Evolutionary conservation across 2,888 invertebrate species (phyloP).

Genomic region (Trisateles emortualis): DNA sequence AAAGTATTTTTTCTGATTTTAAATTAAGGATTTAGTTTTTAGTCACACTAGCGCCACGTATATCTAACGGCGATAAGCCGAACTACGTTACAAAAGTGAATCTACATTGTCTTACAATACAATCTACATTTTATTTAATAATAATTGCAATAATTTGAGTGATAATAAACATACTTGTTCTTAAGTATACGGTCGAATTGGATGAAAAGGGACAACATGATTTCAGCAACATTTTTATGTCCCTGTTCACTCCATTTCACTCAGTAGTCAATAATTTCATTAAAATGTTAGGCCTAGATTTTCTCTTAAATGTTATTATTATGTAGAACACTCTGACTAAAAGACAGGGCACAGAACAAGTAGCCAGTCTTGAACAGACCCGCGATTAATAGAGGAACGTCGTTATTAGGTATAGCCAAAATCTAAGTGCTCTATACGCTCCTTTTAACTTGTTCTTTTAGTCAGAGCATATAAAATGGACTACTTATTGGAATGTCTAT

Average conservation of each 20-base stretch:
- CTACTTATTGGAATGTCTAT: slow-evolving; percentile 19
- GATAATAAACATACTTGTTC: background rate
- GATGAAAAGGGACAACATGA: too few relatives aligned
- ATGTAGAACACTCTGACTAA: too few relatives aligned
- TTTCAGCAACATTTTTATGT: too few relatives aligned
- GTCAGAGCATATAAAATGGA: background rate
- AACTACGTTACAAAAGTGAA: slow-evolving; percentile 18
- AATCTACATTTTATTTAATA: slow-evolving; percentile 31
- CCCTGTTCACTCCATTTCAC: too few relatives aligned
- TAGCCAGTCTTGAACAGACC: too few relatives aligned
- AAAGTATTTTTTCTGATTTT: too few relatives aligned
- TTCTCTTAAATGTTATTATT: too few relatives aligned
- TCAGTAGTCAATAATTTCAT: background rate
- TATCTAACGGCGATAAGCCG: background rate
- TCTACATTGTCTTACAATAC: slow-evolving; percentile 27
- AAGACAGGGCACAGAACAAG: too few relatives aligned
- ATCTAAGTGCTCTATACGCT: too few relatives aligned
- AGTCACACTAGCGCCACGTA: slow-evolving; percentile 27
- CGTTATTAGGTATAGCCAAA: slow-evolving; percentile 23
- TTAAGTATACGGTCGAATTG: background rate
- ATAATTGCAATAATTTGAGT: slow-evolving; percentile 29
- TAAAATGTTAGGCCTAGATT: background rate
- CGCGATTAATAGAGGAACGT: too few relatives aligned
- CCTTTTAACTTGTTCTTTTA: slow-evolving; percentile 2
- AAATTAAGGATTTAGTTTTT: background rate